A percentile compares a stretch with the other conserved stretches of the same genome.
These are phyloP conservation scores for Aldabrachelys gigantea DNA, from an alignment of 2,113 vertebrate species.

Conservation along the genomic window DNA sequence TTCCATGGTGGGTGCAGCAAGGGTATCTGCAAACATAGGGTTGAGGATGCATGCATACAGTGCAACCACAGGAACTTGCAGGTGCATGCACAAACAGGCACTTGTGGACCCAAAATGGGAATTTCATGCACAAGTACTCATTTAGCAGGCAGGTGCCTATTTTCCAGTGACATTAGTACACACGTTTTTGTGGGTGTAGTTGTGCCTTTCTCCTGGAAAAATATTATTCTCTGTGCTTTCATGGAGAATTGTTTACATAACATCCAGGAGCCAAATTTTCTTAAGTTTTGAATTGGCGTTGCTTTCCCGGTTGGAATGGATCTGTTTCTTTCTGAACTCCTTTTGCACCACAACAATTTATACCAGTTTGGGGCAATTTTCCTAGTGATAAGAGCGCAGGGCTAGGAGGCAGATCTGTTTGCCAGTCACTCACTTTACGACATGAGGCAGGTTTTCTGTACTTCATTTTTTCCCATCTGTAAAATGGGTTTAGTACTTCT, in stretches of 20 bases:
- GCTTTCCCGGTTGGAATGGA: background rate
- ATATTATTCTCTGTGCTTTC: background rate
- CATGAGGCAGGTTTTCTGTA: background rate
- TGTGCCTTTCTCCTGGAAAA: background rate
- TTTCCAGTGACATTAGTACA: fast-evolving
- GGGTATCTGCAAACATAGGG: background rate
- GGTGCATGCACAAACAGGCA: fast-evolving
- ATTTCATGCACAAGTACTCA: background rate
- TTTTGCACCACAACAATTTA: background rate
- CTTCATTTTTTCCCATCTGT: background rate
- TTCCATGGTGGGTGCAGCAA: constrained; percentile 7
- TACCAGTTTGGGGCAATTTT: background rate
- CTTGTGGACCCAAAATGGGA: fast-evolving
- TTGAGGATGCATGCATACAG: background rate
- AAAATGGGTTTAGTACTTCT: background rate
- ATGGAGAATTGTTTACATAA: background rate
- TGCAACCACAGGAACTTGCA: background rate
- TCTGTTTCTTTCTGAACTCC: background rate
- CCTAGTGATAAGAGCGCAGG: background rate
- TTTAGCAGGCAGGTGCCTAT: background rate
- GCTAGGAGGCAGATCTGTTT: background rate
- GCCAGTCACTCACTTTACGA: fast-evolving
- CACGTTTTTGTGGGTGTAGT: background rate
- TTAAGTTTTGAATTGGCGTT: background rate
- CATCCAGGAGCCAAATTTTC: background rate